These are phyloP conservation scores for Glandiceps talaboti DNA, from an alignment of 53 echinoderm and acorn worm genomes.

Conservation along the genomic window DNA sequence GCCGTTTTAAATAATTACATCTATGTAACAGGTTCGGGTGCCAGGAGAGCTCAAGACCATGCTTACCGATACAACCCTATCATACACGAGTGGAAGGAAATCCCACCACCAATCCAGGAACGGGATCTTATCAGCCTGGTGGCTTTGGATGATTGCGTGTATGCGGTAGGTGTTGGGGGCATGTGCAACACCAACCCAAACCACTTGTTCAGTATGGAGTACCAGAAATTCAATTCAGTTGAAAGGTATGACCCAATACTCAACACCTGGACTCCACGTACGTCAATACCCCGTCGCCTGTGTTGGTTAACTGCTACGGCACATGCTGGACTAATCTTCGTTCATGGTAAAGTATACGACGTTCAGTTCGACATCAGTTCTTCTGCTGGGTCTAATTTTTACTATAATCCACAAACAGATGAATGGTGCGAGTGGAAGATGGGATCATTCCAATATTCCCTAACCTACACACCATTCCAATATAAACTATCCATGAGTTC, in stretches of 20 bases:
- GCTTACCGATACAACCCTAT: neutral
- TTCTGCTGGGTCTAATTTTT: neutral
- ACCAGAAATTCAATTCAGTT: neutral
- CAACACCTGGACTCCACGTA: neutral
- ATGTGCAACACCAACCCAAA: neutral
- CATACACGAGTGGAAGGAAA: neutral
- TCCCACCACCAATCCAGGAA: neutral
- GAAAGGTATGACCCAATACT: neutral
- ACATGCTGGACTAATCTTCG: neutral
- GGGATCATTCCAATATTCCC: neutral
- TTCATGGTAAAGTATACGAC: neutral
- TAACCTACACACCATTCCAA: neutral
- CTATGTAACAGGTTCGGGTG: neutral
- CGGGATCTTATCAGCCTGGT: neutral
- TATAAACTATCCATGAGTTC: neutral
- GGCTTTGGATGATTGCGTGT: neutral
- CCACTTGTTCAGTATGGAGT: neutral
- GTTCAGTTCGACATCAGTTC: neutral
- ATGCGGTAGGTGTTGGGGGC: neutral
- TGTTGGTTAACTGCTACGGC: neutral
- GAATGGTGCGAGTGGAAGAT: neutral
- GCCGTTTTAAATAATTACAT: neutral
- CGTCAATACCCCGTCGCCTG: neutral
- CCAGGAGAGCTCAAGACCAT: neutral
- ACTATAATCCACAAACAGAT: neutral